Percentiles rank a stretch among this genome's conserved stretches.
Conservation (phyloP, 2,888 invertebrate species). For the Eurytoma adleriae region DNA sequence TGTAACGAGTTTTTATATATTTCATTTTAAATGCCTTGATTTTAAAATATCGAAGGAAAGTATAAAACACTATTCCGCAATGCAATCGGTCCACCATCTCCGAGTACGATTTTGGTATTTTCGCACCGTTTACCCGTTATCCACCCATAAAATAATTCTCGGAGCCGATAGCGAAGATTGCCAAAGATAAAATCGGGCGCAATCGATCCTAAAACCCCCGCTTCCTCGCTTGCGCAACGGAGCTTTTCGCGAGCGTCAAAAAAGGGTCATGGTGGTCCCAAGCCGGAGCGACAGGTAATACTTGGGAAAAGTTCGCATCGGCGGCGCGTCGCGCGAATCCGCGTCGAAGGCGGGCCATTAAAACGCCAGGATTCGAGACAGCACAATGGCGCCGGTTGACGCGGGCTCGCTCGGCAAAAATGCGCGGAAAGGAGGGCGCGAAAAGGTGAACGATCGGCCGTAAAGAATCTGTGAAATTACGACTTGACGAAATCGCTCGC, state of each 20-base stretch:
- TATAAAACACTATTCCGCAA: too few species aligned
- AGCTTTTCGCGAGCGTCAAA: slow-evolving; percentile 9
- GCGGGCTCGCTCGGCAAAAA: slow-evolving; percentile 17
- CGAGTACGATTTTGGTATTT: too few species aligned
- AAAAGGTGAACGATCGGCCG: slow-evolving; percentile 48
- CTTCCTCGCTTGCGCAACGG: slow-evolving; percentile 15
- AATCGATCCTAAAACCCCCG: too few species aligned
- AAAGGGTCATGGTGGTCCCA: slow-evolving; percentile 6
- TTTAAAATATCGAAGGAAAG: too few species aligned
- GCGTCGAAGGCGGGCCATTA: background rate
- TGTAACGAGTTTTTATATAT: too few species aligned
- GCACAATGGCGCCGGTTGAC: background rate
- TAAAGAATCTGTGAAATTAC: slow-evolving; percentile 54
- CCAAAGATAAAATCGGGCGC: too few species aligned
- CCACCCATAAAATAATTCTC: background rate
- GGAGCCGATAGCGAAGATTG: too few species aligned
- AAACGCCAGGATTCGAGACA: background rate
- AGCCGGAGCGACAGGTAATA: slow-evolving; percentile 7
- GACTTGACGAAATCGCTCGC: slow-evolving; percentile 51
- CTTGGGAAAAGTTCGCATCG: background rate
- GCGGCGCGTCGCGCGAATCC: background rate
- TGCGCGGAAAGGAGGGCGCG: slow-evolving; percentile 38
- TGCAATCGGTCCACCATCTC: too few species aligned
- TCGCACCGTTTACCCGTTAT: too few species aligned
- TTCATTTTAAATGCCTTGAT: too few species aligned